Evolutionary conservation across 2,113 vertebrate genomes (phyloP).

Genomic region (Oryzias woworae): DNA sequence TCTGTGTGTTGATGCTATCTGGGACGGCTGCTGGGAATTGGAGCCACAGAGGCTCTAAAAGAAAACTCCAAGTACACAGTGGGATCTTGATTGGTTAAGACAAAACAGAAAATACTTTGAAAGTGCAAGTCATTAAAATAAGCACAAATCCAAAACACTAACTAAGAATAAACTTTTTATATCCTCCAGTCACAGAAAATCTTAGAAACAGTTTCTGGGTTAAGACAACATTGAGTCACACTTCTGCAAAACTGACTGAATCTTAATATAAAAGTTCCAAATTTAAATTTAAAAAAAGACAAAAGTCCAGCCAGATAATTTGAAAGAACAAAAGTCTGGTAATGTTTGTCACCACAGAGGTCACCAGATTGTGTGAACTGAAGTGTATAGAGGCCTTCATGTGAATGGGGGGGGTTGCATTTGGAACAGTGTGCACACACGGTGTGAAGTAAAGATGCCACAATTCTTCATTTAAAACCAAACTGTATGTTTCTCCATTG

Average conservation of each 20-base stretch:
- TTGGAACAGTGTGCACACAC: no score
- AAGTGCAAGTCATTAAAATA: conserved; percentile 23
- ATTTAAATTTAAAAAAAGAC: no score
- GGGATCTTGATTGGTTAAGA: conserved; percentile 1
- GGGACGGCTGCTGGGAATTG: conserved; percentile 1
- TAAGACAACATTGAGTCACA: conserved; percentile 17
- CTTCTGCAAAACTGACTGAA: conserved; percentile 38
- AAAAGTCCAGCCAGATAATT: no score
- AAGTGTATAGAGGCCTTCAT: no score
- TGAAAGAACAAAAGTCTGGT: no score
- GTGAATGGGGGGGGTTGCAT: no score
- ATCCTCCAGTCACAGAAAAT: conserved; percentile 34
- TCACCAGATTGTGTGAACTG: no score
- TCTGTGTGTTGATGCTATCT: conserved; percentile 10
- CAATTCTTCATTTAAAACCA: no score
- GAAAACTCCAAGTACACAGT: conserved; percentile 7
- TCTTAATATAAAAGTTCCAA: background rate
- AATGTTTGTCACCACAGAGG: no score
- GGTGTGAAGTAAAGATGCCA: no score
- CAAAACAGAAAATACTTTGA: conserved; percentile 15
- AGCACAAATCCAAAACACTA: conserved; percentile 23
- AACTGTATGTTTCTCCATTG: no score
- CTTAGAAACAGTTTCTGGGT: conserved; percentile 32
- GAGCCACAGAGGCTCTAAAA: background rate
- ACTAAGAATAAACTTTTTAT: conserved; percentile 42